Evolutionary conservation across 2,797 vertebrate genomes (phyloP).

Genomic region (Aphelocoma californica): DNA sequence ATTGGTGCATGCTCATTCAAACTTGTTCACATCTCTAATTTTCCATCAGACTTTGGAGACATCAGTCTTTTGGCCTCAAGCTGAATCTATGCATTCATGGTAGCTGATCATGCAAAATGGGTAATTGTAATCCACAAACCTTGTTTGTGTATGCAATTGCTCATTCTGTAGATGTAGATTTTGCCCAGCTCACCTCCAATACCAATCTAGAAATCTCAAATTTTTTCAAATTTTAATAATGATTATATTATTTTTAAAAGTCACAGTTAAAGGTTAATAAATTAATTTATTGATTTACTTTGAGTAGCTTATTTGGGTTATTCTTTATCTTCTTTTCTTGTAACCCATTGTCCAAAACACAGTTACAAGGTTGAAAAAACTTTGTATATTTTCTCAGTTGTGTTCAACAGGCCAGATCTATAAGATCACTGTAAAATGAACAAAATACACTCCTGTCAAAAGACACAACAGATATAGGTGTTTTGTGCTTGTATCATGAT

Average conservation of each 20-base stretch:
- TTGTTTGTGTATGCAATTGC: not conserved
- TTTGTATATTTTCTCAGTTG: not conserved
- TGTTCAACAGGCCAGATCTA: not conserved
- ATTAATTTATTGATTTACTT: not conserved
- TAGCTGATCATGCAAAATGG: not conserved
- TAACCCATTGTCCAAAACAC: not conserved
- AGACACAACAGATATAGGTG: not conserved
- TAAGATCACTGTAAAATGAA: not conserved
- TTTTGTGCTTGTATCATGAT: not conserved
- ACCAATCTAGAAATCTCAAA: not conserved
- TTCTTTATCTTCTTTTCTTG: not conserved
- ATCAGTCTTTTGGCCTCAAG: not conserved
- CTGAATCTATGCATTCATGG: not conserved
- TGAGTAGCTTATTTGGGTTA: not conserved
- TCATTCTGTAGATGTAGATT: not conserved
- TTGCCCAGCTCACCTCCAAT: not conserved
- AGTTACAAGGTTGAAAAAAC: not conserved
- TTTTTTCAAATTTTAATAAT: not conserved
- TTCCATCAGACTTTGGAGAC: not conserved
- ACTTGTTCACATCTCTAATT: not conserved
- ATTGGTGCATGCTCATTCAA: not conserved
- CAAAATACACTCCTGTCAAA: not conserved
- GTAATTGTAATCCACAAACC: not conserved
- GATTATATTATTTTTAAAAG: not conserved
- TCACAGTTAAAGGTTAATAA: not conserved